These are phyloP conservation scores for Catharus fuscescens DNA, from an alignment of 2,113 vertebrate species.

Conservation along the genomic window DNA sequence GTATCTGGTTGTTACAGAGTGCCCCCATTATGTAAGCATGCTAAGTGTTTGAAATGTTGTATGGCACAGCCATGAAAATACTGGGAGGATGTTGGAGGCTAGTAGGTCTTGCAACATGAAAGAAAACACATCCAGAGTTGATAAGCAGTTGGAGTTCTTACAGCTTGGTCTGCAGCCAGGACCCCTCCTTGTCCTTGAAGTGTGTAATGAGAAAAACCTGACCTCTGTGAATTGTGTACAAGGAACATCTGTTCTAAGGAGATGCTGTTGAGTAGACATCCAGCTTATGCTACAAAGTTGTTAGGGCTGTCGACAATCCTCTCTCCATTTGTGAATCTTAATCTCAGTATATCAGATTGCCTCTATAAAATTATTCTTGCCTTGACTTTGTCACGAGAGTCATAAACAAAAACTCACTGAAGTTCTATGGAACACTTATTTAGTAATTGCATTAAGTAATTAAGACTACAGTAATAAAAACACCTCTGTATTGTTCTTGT, in stretches of 20 bases:
- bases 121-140: neutral
- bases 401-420: neutral
- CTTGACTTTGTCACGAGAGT: neutral
- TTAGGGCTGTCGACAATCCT: neutral
- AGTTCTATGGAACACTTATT: neutral
- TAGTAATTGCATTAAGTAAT: neutral
- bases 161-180: neutral
- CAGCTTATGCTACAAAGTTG: neutral
- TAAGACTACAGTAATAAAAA: neutral
- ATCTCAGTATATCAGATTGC: neutral
- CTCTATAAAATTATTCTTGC: neutral
- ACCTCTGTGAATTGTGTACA: neutral
- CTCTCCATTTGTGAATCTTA: neutral
- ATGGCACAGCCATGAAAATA: neutral
- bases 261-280: neutral
- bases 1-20: neutral
- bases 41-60: neutral
- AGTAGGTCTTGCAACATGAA: neutral
- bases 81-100: neutral
- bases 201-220: neutral
- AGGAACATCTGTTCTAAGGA: conserved; percentile 1
- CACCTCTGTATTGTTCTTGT: neutral
- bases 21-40: neutral
- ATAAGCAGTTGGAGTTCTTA: neutral
- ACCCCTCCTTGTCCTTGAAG: neutral